Evolutionary conservation across 1,140 invertebrate genomes (phyloP), one percentile per base, ranked within the genome.

Genomic region (Rhysida immarginata): DNA sequence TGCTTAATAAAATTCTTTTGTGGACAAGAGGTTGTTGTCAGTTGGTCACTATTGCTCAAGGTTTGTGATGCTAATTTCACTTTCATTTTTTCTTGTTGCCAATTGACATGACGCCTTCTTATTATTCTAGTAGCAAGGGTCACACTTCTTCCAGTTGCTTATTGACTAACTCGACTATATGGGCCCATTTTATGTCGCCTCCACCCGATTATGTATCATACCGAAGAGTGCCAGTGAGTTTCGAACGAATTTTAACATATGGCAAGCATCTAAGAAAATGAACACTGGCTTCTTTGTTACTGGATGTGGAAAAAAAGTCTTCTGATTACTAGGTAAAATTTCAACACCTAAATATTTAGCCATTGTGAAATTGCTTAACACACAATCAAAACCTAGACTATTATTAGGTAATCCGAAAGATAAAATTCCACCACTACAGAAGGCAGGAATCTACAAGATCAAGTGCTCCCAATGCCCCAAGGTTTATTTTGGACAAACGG

Each of bases 221-320:
- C 56, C 56, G 42, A 59, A 60, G 14, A 58, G 51, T 26, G 59
- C 64, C 20, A 68, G 61, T 26, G 62, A 53, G 55, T 69, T 71
- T 44, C 68, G 51, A 11, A 65, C 55, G 49, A 68, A 60, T 64
- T 72, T 71, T 11, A 71, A 46, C 62, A 70, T 66, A 55, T 71
- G 68, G 45, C 67, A 71, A 20, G 66, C 51, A 55, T 71, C 68
- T 25, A 66, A 53, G n/a, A 70, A 61, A 24, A 66, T 29, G 51
- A 59, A 56, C 14, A 72, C 60, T 44, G 60, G 60, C 26, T 63
- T 41, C 24, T 55, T 29, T 43, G 51, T 60, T 13, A 5, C 29
- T n/a, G 66, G 65, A 54, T 70, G 67, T 26, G 16, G 14, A n/a
- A 63, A 71, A 69, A 43, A 52, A 65, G 62, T 62, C 58, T 62